Conservation (phyloP, 1,140 invertebrate species). For the Trichomalopsis sarcophagae region DNA sequence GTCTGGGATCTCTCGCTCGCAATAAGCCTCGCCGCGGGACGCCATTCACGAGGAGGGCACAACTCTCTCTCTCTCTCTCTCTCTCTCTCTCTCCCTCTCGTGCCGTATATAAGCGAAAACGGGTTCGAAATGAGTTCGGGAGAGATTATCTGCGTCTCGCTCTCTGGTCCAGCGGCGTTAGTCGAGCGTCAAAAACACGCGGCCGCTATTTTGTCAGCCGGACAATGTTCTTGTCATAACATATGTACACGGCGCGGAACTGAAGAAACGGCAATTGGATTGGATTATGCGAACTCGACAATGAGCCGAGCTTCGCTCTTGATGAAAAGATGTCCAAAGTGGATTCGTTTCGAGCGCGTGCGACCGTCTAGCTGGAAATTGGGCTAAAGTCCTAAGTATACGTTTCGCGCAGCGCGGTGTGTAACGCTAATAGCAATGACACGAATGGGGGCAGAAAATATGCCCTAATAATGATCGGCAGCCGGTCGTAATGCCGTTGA, state of each 20-base stretch:
- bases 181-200: slow-evolving; percentile 62
- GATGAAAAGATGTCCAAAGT: not conserved
- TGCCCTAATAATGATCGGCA: not conserved
- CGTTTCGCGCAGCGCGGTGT: not conserved
- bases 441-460: not conserved
- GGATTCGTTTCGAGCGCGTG: not conserved
- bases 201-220: slow-evolving; percentile 58
- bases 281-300: not conserved
- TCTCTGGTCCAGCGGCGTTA: slow-evolving; percentile 51
- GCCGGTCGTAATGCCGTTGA: slow-evolving; percentile 41
- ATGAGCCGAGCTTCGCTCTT: not conserved
- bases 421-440: slow-evolving; percentile 21
- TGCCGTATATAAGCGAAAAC: slow-evolving; percentile 53
- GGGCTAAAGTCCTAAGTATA: slow-evolving; percentile 24
- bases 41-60: slow-evolving; percentile 59
- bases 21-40: slow-evolving; percentile 59
- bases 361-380: not conserved
- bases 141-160: slow-evolving; percentile 60
- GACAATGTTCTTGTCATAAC: slow-evolving; percentile 65
- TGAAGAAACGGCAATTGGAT: slow-evolving; percentile 30
- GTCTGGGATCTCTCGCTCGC: slow-evolving; percentile 49
- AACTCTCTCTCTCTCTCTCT: slow-evolving; percentile 19
- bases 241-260: slow-evolving; percentile 53
- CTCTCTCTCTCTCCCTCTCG: not conserved
- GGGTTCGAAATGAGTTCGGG: slow-evolving; percentile 63